Percentiles rank a stretch among this genome's conserved stretches.
These are phyloP conservation scores for Lasioglossum figueresi DNA, from an alignment of 2,888 invertebrate genomes.

Conservation along the genomic window DNA sequence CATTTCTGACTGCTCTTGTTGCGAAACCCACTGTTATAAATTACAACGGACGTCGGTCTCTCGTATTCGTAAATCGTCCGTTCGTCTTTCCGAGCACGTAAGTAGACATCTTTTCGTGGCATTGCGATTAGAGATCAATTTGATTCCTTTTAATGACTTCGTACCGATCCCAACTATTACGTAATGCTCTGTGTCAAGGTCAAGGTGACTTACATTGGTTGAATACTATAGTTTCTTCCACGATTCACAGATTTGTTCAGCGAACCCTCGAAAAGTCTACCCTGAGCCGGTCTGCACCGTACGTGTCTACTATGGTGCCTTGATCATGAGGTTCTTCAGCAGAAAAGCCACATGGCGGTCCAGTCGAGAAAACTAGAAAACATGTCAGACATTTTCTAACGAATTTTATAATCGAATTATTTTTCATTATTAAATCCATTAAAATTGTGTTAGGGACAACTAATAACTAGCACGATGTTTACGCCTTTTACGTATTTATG, in stretches of 20 bases:
- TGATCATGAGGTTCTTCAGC: neutral
- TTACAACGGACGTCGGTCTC: conserved; percentile 67
- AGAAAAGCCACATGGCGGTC: neutral
- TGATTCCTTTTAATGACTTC: conserved; percentile 34
- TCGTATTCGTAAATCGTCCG: conserved; percentile 61
- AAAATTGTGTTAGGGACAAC: too few species aligned
- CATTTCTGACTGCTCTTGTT: conserved; percentile 80
- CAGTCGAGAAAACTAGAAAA: too few species aligned
- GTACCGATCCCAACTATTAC: conserved; percentile 39
- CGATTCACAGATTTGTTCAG: neutral
- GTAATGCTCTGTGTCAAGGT: neutral
- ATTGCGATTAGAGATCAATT: conserved; percentile 53
- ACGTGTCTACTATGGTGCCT: neutral
- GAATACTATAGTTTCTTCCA: neutral
- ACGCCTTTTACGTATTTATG: too few species aligned
- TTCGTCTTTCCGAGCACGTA: conserved; percentile 60
- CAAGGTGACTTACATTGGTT: too few species aligned
- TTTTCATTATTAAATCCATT: too few species aligned
- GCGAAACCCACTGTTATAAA: conserved; percentile 77
- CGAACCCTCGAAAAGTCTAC: neutral
- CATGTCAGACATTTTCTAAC: too few species aligned
- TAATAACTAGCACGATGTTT: too few species aligned
- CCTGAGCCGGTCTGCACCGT: neutral
- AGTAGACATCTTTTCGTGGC: conserved; percentile 36
- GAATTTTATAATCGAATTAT: too few species aligned